phyloP scores from a whole-genome alignment of 2,888 invertebrate species.

The Bombylius major region DNA sequence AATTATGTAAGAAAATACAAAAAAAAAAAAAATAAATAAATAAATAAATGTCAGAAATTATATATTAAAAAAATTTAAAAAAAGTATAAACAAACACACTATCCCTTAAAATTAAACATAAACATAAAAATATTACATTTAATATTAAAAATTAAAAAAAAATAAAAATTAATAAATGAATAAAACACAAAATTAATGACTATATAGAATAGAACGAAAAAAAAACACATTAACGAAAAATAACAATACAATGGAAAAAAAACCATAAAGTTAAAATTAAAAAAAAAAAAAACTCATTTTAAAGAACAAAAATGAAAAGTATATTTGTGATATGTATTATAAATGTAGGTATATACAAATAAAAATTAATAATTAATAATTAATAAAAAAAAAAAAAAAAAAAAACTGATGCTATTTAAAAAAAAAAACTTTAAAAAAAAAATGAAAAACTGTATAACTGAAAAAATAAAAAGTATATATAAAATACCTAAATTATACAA shows the following conservation, averaged over 20 bases:
- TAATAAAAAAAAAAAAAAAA: neutral
- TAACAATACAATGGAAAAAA: neutral
- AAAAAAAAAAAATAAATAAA: too few species aligned
- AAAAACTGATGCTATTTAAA: neutral
- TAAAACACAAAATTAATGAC: too few species aligned
- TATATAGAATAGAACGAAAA: neutral
- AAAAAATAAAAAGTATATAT: too few species aligned
- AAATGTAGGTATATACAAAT: constrained; percentile 12
- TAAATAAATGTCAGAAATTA: too few species aligned
- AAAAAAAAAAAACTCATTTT: neutral
- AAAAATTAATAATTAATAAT: neutral
- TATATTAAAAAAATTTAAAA: too few species aligned
- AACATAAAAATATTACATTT: too few species aligned
- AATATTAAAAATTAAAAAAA: neutral
- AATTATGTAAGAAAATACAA: too few species aligned
- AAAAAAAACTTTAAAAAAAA: too few species aligned
- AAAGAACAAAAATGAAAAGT: neutral
- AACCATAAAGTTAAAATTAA: neutral
- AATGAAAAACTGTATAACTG: too few species aligned
- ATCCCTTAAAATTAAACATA: too few species aligned
- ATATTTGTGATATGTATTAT: constrained; percentile 16
- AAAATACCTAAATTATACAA: too few species aligned
- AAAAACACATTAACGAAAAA: neutral
- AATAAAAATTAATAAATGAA: neutral
- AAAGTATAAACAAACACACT: too few species aligned